phyloP scores from a whole-genome alignment of 1,140 invertebrate genomes.

The Stegodyphus mimosarum region DNA sequence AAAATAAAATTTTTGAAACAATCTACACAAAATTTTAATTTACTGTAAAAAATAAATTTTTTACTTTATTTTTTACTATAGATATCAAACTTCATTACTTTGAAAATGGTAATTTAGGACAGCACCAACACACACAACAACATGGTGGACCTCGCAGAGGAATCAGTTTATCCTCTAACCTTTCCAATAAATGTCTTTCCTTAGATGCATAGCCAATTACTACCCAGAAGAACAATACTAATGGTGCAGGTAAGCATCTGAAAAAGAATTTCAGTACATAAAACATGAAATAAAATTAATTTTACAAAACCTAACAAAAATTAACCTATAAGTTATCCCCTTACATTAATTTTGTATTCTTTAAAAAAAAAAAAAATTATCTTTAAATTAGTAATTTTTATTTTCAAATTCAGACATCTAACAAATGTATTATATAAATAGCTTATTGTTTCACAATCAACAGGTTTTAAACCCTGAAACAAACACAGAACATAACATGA shows the following conservation, averaged over 20 bases:
- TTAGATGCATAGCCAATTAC: constrained; percentile 57
- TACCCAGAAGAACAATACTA: constrained; percentile 59
- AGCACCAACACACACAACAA: constrained; percentile 60
- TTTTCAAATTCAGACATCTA: too few species aligned
- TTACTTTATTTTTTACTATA: too few species aligned
- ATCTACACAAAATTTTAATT: too few species aligned
- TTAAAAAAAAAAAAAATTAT: background rate
- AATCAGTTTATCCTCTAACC: constrained; percentile 49
- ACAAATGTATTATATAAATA: background rate
- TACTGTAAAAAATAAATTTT: too few species aligned
- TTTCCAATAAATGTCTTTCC: constrained; percentile 47
- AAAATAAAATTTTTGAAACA: too few species aligned
- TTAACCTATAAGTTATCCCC: too few species aligned
- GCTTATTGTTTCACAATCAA: background rate
- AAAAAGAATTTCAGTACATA: background rate
- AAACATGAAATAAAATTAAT: background rate
- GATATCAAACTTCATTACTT: constrained; percentile 13
- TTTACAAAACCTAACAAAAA: too few species aligned
- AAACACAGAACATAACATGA: background rate
- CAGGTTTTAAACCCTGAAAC: too few species aligned
- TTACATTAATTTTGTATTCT: background rate
- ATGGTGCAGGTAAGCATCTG: constrained; percentile 54
- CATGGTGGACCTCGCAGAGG: constrained; percentile 56
- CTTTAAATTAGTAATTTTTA: too few species aligned
- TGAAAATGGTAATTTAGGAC: constrained; percentile 57